A percentile compares a stretch with the other conserved stretches of the same genome.
phyloP scores from a whole-genome alignment of 2,888 invertebrate species.

The Patella caerulea region DNA sequence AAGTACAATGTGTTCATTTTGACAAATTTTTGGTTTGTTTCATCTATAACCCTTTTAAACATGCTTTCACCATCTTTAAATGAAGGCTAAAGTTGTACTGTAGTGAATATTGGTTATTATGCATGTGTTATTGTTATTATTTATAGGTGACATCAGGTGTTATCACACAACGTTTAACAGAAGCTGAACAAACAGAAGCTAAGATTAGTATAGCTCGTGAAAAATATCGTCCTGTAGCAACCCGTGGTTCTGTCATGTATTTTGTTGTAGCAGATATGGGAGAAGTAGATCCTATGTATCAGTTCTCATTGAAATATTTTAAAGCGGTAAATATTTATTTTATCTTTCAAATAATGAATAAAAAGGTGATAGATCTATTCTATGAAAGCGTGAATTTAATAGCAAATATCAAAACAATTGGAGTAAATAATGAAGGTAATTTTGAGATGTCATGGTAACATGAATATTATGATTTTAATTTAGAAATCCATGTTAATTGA shows the following conservation, averaged over 20 bases:
- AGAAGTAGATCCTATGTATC: constrained; percentile 72
- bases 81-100: too few relatives aligned
- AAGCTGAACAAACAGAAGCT: constrained; percentile 71
- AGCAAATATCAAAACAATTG: not conserved
- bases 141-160: constrained; percentile 70
- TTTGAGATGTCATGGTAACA: not conserved
- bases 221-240: constrained; percentile 71
- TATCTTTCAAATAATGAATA: not conserved
- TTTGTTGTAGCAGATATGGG: constrained; percentile 72
- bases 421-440: not conserved
- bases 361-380: not conserved
- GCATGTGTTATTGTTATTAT: constrained; percentile 3
- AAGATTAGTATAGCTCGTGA: constrained; percentile 70
- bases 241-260: constrained; percentile 72
- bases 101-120: too few relatives aligned
- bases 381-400: not conserved
- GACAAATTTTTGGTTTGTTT: too few relatives aligned
- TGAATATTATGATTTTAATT: not conserved
- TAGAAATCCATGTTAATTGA: too few relatives aligned
- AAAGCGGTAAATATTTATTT: constrained; percentile 66
- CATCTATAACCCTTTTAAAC: too few relatives aligned
- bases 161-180: constrained; percentile 68
- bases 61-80: too few relatives aligned
- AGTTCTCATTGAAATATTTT: constrained; percentile 73
- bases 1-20: too few relatives aligned